Base-by-base conservation (phyloP, 2,113 vertebrate species). In the Thinocorus orbignyianus region DNA sequence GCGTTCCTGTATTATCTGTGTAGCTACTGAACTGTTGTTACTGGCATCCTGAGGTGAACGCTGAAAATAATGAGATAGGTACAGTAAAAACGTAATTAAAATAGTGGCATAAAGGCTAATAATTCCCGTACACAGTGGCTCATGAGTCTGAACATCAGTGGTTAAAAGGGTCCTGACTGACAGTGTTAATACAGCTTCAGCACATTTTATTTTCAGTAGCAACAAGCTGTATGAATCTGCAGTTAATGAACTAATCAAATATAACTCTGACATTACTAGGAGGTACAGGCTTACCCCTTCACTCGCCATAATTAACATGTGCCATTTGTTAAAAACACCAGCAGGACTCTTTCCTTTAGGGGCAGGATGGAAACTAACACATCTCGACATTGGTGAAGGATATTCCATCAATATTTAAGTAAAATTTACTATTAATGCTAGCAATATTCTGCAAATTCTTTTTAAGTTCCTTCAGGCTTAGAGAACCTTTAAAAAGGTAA, bases 201-300 rank as follows among this genome's bases (percentile, higher is more conserved):
- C 52, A 64, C 42, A 83, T 95, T 76, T 86, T 90, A 37, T 92
- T 96, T 95, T 82, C 90, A 68, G 55, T 44, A 83, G 60, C 79
- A 90, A 81, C 71, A 94, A 88, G 31, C 76, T 60, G 37, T 80
- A 71, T 71, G 78, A 92, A 90, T 62, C 62, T 52, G 12, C 64
- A 58, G 55, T 78, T 94, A 88, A 86, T 92, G 70, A 93, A 90
- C 48, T 90, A 78, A 93, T 74, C 49, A 74, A 90, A 88, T 80
- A 58, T 39, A 93, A 81, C n/a, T 60, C 62, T 83, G 71, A 39
- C 22, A n/a, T 83, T 81, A 58, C 37, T 55, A 31, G 26, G 51
- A 93, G 86, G 25, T 81, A 52, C 61, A 85, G 66, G 41, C 19
- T 88, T 94, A 79, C 19, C 39, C 42, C 62, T 90, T 88, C 77